Evolutionary conservation across 2,113 vertebrate genomes (phyloP).

Genomic region (Pogonocichla stellata): DNA sequence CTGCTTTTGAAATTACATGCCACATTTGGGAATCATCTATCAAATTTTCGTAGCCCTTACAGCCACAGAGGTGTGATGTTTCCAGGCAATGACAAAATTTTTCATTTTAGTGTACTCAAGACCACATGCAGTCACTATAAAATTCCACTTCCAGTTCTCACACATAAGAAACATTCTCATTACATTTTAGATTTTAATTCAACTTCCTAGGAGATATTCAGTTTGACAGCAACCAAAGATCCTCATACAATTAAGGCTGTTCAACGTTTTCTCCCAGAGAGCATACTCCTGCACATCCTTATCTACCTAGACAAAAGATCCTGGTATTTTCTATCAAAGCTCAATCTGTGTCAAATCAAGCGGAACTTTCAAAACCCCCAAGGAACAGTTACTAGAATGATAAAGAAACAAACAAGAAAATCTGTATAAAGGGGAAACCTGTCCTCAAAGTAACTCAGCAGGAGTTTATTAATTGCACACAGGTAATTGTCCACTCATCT

Average conservation of each 20-base stretch:
- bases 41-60: neutral
- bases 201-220: neutral
- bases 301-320: neutral
- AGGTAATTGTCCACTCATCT: neutral
- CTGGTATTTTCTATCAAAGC: neutral
- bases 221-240: neutral
- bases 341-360: neutral
- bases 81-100: neutral
- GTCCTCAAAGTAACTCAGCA: neutral
- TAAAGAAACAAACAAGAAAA: neutral
- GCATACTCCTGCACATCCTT: neutral
- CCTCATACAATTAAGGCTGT: neutral
- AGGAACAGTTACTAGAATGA: neutral
- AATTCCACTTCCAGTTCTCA: neutral
- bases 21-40: neutral
- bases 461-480: neutral
- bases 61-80: neutral
- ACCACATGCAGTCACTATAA: neutral
- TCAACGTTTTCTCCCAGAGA: neutral
- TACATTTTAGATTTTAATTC: neutral
- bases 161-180: neutral
- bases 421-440: neutral
- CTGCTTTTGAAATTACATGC: neutral
- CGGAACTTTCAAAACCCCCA: neutral
- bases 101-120: neutral